Conservation (phyloP, 2,113 vertebrate genomes). For the mouse (Mus musculus) region DNA sequence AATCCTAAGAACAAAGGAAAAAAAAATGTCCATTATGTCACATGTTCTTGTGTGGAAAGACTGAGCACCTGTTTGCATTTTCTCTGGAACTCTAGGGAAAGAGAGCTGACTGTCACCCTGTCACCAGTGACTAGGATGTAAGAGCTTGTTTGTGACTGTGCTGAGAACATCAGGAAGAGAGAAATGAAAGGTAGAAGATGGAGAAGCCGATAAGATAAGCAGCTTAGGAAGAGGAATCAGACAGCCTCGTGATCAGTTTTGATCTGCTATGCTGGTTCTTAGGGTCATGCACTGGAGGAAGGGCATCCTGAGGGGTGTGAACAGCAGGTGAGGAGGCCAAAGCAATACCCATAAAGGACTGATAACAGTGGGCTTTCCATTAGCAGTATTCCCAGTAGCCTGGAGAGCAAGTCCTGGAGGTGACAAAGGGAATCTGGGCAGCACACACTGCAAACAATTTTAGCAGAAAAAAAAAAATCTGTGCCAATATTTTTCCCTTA, state of each 20-base stretch:
- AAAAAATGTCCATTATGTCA: too few relatives aligned
- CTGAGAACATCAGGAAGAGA: neutral
- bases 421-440: neutral
- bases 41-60: neutral
- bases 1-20: neutral
- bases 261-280: neutral
- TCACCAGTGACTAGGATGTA: neutral
- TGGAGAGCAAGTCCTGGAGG: constrained; percentile 5
- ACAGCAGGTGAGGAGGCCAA: neutral
- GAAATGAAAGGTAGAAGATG: neutral
- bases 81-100: neutral
- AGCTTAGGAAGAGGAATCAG: neutral
- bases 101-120: neutral
- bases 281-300: neutral
- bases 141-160: neutral
- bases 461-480: constrained; percentile 39
- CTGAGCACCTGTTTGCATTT: neutral
- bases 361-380: neutral
- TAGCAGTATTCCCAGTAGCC: neutral
- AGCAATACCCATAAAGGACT: neutral
- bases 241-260: neutral
- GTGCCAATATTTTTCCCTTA: neutral
- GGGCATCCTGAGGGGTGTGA: neutral
- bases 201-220: neutral
- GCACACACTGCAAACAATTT: constrained; percentile 9